These are phyloP conservation scores for Merluccius polli DNA, from an alignment of 2,797 vertebrate species.

Conservation along the genomic window DNA sequence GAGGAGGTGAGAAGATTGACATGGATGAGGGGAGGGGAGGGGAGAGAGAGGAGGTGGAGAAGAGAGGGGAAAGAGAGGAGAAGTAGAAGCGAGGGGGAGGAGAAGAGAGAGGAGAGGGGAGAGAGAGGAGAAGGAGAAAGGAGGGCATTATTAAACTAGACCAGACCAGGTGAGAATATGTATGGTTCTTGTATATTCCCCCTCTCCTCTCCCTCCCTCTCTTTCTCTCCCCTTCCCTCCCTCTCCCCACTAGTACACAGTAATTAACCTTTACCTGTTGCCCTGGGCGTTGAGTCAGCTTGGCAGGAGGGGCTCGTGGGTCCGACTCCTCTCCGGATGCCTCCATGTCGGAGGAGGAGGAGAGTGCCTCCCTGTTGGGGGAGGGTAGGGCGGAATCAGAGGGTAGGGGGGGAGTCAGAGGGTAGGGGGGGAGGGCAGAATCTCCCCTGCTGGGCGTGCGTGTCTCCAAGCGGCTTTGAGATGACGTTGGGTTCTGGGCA, in stretches of 20 bases:
- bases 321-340: conserved; percentile 63
- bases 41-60: too few species aligned
- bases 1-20: background rate
- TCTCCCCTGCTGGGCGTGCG: conserved; percentile 43
- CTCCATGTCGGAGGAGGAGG: conserved; percentile 45
- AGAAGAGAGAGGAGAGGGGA: background rate
- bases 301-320: conserved; percentile 29
- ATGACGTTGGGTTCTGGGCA: background rate
- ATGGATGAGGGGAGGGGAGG: too few species aligned
- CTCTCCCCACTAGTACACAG: background rate
- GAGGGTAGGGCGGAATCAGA: conserved; percentile 62
- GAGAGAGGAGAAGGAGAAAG: background rate
- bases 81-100: background rate
- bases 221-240: too few species aligned
- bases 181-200: background rate
- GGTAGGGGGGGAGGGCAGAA: too few species aligned
- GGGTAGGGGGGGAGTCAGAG: conserved; percentile 61
- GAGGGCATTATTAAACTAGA: background rate
- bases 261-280: conserved; percentile 37
- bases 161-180: background rate
- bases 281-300: conserved; percentile 35
- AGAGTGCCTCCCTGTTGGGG: conserved; percentile 44
- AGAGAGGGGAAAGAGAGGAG: background rate
- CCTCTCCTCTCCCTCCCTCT: background rate
- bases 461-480: conserved; percentile 63